Evolutionary conservation across 2,888 invertebrate species (phyloP).

Genomic region (Cosmopolites sordidus): DNA sequence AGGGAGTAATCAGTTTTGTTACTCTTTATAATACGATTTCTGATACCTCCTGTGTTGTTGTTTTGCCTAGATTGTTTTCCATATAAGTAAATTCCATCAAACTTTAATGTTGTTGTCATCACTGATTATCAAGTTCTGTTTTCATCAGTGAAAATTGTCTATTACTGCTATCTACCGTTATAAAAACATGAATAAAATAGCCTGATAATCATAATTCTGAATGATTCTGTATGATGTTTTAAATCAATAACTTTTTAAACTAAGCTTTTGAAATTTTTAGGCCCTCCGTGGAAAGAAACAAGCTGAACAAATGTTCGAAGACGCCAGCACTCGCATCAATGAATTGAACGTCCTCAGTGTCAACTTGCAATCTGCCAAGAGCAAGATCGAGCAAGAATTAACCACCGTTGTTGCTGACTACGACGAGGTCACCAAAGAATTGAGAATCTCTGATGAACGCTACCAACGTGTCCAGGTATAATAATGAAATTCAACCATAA

Average conservation of each 20-base stretch:
- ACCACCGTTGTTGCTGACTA: conserved; percentile 89
- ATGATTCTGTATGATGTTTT: not conserved
- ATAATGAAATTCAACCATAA: not conserved
- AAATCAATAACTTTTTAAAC: not conserved
- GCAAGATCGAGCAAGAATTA: conserved; percentile 93
- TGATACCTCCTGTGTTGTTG: too few species aligned
- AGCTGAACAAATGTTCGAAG: conserved; percentile 87
- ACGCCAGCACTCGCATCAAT: conserved; percentile 85
- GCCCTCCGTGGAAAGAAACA: conserved; percentile 88
- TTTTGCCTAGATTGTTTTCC: too few species aligned
- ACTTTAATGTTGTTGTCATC: too few species aligned
- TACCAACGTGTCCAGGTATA: conserved; percentile 81
- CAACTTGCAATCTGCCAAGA: conserved; percentile 88
- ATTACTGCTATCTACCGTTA: too few species aligned
- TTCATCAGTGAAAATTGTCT: too few species aligned
- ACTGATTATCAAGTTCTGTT: too few species aligned
- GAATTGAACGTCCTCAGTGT: conserved; percentile 94
- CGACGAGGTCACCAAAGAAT: conserved; percentile 95
- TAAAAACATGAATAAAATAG: too few species aligned
- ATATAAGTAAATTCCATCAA: too few species aligned
- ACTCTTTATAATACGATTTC: too few species aligned
- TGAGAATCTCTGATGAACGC: conserved; percentile 89
- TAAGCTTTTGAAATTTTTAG: conserved; percentile 51
- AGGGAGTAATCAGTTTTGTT: too few species aligned
- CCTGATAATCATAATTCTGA: too few species aligned